A percentile compares a stretch with the other conserved stretches of the same genome.
Conservation (phyloP, 2,113 vertebrate species). For the Stegastes partitus region DNA sequence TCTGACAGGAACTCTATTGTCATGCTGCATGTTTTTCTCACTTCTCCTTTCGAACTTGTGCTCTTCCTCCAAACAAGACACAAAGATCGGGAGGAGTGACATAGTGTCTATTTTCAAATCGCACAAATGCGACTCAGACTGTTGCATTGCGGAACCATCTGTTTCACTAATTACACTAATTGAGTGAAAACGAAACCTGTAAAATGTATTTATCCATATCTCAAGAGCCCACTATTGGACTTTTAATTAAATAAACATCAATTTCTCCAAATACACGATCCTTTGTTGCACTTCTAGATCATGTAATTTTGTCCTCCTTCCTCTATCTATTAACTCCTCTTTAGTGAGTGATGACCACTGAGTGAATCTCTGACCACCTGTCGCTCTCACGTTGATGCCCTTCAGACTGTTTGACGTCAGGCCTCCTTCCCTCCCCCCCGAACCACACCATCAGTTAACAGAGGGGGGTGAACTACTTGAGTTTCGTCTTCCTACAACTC, state of each 20-base stretch:
- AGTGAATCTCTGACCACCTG: slow-evolving; percentile 70
- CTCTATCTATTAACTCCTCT: neutral
- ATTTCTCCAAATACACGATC: neutral
- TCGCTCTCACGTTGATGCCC: slow-evolving; percentile 46
- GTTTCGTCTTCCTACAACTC: slow-evolving; percentile 17
- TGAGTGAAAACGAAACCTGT: slow-evolving; percentile 14
- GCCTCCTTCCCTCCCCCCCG: slow-evolving; percentile 23
- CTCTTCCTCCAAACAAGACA: slow-evolving; percentile 57
- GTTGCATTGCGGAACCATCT: slow-evolving; percentile 3
- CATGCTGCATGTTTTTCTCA: slow-evolving; percentile 47
- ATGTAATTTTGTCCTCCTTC: slow-evolving; percentile 14
- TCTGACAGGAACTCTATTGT: slow-evolving; percentile 47
- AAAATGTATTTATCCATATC: neutral
- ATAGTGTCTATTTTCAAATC: slow-evolving; percentile 2
- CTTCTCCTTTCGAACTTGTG: slow-evolving; percentile 66
- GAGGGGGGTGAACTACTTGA: slow-evolving; percentile 34
- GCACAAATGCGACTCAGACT: slow-evolving; percentile 3
- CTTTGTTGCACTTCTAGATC: neutral
- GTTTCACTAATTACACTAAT: neutral
- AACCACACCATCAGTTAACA: slow-evolving; percentile 33
- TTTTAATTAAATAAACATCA: neutral
- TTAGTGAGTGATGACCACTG: slow-evolving; percentile 39
- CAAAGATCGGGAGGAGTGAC: slow-evolving; percentile 34
- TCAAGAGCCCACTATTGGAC: neutral
- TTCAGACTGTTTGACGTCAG: slow-evolving; percentile 67